These are phyloP conservation scores for Saguinus midas DNA, from an alignment of 2,113 vertebrate species.

Conservation along the genomic window DNA sequence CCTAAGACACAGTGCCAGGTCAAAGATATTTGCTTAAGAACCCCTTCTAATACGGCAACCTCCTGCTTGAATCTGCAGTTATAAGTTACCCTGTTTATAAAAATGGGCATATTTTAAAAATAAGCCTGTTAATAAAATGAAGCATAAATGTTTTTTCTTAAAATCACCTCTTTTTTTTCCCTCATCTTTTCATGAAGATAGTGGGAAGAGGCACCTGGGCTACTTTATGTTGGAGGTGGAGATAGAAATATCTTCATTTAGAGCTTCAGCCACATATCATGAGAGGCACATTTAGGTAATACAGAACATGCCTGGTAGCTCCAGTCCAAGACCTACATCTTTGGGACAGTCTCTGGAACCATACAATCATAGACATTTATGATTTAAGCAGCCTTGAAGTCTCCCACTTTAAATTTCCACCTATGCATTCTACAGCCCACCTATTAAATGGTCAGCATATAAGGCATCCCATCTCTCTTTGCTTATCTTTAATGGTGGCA, in stretches of 20 bases:
- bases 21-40: neutral
- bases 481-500: neutral
- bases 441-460: neutral
- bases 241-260: neutral
- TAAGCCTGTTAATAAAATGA: neutral
- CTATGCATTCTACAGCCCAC: accelerated
- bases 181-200: neutral
- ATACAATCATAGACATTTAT: neutral
- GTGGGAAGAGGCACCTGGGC: neutral
- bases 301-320: neutral
- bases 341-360: neutral
- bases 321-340: accelerated
- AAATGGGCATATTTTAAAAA: neutral
- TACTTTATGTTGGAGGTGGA: neutral
- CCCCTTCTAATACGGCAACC: neutral
- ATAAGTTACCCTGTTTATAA: neutral
- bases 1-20: neutral
- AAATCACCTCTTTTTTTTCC: neutral
- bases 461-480: neutral
- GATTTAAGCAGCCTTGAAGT: neutral
- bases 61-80: neutral
- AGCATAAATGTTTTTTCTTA: neutral
- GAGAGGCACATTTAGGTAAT: neutral
- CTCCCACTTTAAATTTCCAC: neutral
- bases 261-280: neutral